Base-by-base conservation (phyloP, 2,797 vertebrate genomes). In the Clamator glandarius region DNA sequence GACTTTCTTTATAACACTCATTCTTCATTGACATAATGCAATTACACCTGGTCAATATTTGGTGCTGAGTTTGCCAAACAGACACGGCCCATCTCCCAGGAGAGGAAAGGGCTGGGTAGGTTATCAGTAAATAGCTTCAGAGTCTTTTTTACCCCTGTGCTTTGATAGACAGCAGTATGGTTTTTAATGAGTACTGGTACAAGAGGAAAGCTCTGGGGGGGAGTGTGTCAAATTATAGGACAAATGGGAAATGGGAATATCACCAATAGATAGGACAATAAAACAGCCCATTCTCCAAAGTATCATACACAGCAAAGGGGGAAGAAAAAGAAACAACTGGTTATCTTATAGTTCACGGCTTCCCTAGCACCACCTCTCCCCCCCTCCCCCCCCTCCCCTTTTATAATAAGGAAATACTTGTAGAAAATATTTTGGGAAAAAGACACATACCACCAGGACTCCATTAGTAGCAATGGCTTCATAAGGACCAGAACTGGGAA, bases 391-490 rank as follows among this genome's bases (percentile, higher is more conserved):
- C 5, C 24, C 19, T 58, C 52, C 12, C 5, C n/a, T 39, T 78
- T 63, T 33, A 29, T 54, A 54, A 75, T 77, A 77, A 83, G 14
- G 19, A 70, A 69, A 84, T 4, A 61, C 2, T 59, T 79, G 39
- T 17, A 87, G 29, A 80, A 48, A 73, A 52, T 62, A 29, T 57
- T 4, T 67, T 73, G 52, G 26, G n/a, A 55, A 78, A 92, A 63
- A 92, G 46, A 75, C 21, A 94, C 96, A 25, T 98, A 99, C 98
- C 98, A 99, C 96, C 61, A 99, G 91, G 63, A 98, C 98, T 91
- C 98, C 98, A 26, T 99, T 99, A 29, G 98, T 98, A 92, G 97
- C 63, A 95, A 98, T 98, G 9, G 25, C 61, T 96, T 97, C 97
- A 8, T 97, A 82, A 33, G 97, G 90, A 48, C 96, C 97, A 33